Percentiles rank a stretch among this genome's conserved stretches.
Evolutionary conservation across 2,888 invertebrate species (phyloP).

Genomic region (Acrobasis suavella): DNA sequence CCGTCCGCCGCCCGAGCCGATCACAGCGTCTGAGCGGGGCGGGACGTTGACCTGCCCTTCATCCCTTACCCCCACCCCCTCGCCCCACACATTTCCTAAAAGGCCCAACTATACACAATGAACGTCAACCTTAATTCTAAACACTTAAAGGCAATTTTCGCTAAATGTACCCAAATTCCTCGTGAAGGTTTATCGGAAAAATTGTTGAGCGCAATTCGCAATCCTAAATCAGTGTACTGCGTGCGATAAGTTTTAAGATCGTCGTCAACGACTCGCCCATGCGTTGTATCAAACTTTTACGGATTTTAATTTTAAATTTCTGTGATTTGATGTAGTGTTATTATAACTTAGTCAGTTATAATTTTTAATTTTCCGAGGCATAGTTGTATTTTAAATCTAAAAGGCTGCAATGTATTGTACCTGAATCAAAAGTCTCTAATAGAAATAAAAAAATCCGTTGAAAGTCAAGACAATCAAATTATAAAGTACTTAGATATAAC

Average conservation of each 20-base stretch:
- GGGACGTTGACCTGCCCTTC: slow-evolving; percentile 70
- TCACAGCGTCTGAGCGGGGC: slow-evolving; percentile 38
- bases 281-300: slow-evolving; percentile 13
- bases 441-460: too few species aligned
- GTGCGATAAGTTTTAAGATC: slow-evolving; percentile 57
- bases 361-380: too few species aligned
- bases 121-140: slow-evolving; percentile 64
- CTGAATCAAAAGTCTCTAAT: too few species aligned
- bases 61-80: slow-evolving; percentile 42
- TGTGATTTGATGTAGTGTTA: slow-evolving; percentile 21
- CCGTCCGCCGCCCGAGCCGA: slow-evolving; percentile 34
- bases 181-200: slow-evolving; percentile 58
- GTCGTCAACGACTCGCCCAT: slow-evolving; percentile 2
- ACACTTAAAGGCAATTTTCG: slow-evolving; percentile 52
- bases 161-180: slow-evolving; percentile 40
- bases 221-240: slow-evolving; percentile 65
- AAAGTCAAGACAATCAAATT: too few species aligned
- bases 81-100: slow-evolving; percentile 41
- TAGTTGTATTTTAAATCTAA: too few species aligned
- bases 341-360: too few species aligned
- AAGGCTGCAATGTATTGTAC: too few species aligned
- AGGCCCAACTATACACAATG: slow-evolving; percentile 41
- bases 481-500: too few species aligned
- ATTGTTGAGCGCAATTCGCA: slow-evolving; percentile 60
- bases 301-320: slow-evolving; percentile 37